Evolutionary conservation across 2,113 vertebrate species (phyloP).

Genomic region (Cololabis saira): DNA sequence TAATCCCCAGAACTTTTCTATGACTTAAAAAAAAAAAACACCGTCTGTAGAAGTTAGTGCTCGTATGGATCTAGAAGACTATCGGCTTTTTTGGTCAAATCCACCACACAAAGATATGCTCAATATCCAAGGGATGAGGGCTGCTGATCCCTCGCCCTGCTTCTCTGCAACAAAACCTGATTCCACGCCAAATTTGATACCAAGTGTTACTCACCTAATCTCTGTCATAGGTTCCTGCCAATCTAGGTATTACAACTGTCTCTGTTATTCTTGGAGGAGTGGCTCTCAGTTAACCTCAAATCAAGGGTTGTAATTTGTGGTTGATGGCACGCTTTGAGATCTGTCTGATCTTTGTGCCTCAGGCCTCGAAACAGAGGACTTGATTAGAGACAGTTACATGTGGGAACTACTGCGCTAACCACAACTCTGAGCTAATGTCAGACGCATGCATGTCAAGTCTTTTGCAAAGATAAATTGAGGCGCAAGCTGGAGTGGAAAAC

Average conservation of each 20-base stretch:
- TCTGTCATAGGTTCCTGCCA: slow-evolving; percentile 75
- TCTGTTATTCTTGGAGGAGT: slow-evolving; percentile 84
- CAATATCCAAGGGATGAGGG: slow-evolving; percentile 22
- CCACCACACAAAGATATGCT: slow-evolving; percentile 10
- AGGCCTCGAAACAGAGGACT: slow-evolving; percentile 80
- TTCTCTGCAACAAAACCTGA: slow-evolving; percentile 42
- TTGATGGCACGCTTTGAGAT: slow-evolving; percentile 86
- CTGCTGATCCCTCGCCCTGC: slow-evolving; percentile 14
- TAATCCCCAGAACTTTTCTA: slow-evolving; percentile 1
- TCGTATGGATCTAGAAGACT: background rate
- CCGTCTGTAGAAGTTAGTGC: slow-evolving; percentile 2
- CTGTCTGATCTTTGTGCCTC: slow-evolving; percentile 84
- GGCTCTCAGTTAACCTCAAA: slow-evolving; percentile 86
- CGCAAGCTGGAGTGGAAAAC: slow-evolving; percentile 34
- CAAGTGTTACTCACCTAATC: slow-evolving; percentile 57
- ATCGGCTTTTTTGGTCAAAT: slow-evolving; percentile 10
- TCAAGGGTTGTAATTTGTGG: slow-evolving; percentile 88
- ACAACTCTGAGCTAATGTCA: slow-evolving; percentile 81
- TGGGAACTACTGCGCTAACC: slow-evolving; percentile 86
- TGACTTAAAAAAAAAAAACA: background rate
- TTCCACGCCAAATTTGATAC: slow-evolving; percentile 60
- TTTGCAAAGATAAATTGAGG: slow-evolving; percentile 57
- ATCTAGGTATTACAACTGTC: slow-evolving; percentile 78
- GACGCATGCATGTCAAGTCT: slow-evolving; percentile 75
- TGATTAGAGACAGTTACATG: slow-evolving; percentile 88